Evolutionary conservation across 2,888 invertebrate species (phyloP).

Genomic region (Mesoligia furuncula): DNA sequence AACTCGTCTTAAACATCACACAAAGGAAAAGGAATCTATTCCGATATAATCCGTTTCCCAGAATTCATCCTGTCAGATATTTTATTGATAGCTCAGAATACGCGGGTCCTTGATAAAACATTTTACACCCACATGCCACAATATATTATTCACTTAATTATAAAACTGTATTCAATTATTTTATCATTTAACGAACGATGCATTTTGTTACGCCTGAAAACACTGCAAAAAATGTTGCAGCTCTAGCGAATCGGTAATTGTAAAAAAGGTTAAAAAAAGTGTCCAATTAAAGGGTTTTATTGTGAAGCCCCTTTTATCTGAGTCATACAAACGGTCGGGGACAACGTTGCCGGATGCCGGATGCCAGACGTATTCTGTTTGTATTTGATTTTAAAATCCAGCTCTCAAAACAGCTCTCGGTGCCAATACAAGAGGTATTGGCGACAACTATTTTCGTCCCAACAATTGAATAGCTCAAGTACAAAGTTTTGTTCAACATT

Average conservation of each 20-base stretch:
- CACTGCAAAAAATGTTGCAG: background rate
- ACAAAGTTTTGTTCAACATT: background rate
- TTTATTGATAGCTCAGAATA: conserved; percentile 17
- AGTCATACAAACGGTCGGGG: background rate
- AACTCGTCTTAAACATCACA: background rate
- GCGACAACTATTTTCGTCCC: background rate
- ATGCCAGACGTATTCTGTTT: conserved; percentile 14
- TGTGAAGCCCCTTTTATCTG: conserved; percentile 13
- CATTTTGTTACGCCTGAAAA: background rate
- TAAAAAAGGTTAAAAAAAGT: background rate
- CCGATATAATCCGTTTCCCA: conserved; percentile 11
- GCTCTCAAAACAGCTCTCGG: background rate
- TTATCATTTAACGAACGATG: background rate
- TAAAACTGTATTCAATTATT: background rate
- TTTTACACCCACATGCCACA: background rate
- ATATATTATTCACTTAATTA: background rate
- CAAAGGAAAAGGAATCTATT: conserved; percentile 17
- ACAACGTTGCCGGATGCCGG: background rate
- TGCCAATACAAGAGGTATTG: too few species aligned
- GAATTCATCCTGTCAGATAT: background rate
- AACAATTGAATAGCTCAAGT: conserved; percentile 9
- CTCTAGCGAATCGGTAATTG: background rate
- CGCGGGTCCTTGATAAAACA: background rate
- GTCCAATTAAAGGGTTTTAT: conserved; percentile 32
- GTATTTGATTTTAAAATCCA: conserved; percentile 41